phyloP scores from a whole-genome alignment of 2,888 invertebrate species.

The Cynaeus angustus region DNA sequence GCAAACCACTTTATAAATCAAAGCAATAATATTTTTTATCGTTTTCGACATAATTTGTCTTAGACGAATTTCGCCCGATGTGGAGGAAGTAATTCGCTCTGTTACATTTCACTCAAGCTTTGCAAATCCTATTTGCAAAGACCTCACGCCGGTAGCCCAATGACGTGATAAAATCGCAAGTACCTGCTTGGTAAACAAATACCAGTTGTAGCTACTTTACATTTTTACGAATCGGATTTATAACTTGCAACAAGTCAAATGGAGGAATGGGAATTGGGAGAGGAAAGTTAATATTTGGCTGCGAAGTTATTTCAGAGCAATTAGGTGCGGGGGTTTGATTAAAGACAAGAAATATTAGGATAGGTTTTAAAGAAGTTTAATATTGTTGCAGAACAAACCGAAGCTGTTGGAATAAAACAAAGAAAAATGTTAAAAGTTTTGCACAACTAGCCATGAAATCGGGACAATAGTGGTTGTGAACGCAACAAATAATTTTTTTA shows the following conservation, averaged over 20 bases:
- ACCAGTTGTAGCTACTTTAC: conserved; percentile 1
- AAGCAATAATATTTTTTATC: conserved; percentile 3
- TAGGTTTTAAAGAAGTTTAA: too few relatives aligned
- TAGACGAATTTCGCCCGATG: background rate
- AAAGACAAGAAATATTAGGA: too few relatives aligned
- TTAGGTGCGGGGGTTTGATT: too few relatives aligned
- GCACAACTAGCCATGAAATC: too few relatives aligned
- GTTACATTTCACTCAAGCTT: conserved; percentile 11
- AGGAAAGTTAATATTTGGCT: background rate
- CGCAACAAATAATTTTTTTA: too few relatives aligned
- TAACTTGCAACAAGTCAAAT: conserved; percentile 4
- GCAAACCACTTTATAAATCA: conserved; percentile 4
- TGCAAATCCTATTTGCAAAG: conserved; percentile 10
- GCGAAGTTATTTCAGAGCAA: too few relatives aligned
- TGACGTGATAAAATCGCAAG: conserved; percentile 12
- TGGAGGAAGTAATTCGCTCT: background rate
- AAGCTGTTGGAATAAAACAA: too few relatives aligned
- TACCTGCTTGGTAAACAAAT: conserved; percentile 13
- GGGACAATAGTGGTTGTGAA: too few relatives aligned
- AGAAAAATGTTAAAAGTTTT: too few relatives aligned
- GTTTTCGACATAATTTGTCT: background rate
- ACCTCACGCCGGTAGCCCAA: conserved; percentile 8
- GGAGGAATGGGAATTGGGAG: background rate
- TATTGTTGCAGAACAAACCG: too few relatives aligned
- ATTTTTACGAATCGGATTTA: conserved; percentile 1